Base-by-base conservation (phyloP, 2,888 invertebrate genomes). In the Eupsilia transversa region DNA sequence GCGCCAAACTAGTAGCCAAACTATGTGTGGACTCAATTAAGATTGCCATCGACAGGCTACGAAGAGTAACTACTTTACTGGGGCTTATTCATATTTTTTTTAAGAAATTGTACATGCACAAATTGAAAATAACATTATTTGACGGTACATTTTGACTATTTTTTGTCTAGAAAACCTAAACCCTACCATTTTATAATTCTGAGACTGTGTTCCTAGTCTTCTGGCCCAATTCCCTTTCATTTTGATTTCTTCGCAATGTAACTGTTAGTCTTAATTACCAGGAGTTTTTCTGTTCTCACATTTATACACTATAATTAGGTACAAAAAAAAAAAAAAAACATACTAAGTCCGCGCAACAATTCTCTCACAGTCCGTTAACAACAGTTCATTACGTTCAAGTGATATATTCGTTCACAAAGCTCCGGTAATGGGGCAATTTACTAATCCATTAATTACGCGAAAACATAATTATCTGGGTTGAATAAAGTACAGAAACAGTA, bases 381-480 rank as follows among this genome's bases (percentile, higher is more conserved):
- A 64, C 41, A 79, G 73, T 85, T 84, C 79, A 76, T 85, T 86
- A 75, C 66, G 38, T 1, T 52, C 70, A 63, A 75, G 75, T 85
- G 79, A 76, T 85, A 76, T 76, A 85, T 84, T 76, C 35, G 60
- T 60, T 52, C 73, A 69, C 69, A 75, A 83, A 72, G 75, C 71
- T 35, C 43, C 75, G 68, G 72, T 79, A 83, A 84, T 83, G 79
- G 64, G 54, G 57, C 68, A 60, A 80, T 84, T 84, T 75, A 72
- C 73, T 72, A 83, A 83, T 75, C 73, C 71, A 70, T 69, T 80
- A 77, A 80, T 84, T 74, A 85, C 52, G 30, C 35, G n/a, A 17
- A 59, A 70, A 74, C 60, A 74, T 78, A n/a, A n/a, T n/a, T n/a
- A 77, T 77, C 60, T 74, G 23, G 43, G 27, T 54, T 54, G 33